Conservation (phyloP, 2,888 invertebrate species). For the Pseudococcus jackbeardsleyi region DNA sequence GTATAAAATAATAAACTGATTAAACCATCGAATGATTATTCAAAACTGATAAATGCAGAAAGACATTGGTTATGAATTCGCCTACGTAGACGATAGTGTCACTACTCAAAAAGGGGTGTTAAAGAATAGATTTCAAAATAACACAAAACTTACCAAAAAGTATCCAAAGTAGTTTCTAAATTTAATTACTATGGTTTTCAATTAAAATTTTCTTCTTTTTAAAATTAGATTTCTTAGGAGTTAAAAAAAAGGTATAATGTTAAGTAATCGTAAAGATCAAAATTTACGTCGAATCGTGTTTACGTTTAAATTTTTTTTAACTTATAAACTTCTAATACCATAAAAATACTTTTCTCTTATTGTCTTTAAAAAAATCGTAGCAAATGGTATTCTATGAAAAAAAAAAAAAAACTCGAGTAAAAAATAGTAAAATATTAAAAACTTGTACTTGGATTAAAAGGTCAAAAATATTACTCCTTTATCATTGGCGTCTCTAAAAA, state of each 20-base stretch:
- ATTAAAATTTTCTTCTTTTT: background rate
- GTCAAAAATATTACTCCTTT: conserved; percentile 32
- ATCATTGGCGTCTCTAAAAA: conserved; percentile 26
- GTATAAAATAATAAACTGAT: conserved; percentile 25
- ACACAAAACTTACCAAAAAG: background rate
- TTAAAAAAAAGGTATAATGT: background rate
- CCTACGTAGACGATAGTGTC: background rate
- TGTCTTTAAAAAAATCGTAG: conserved; percentile 39
- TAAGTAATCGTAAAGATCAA: background rate
- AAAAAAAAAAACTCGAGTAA: background rate
- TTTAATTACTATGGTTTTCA: background rate
- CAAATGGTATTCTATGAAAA: conserved; percentile 11
- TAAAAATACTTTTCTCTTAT: conserved; percentile 33
- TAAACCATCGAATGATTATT: conserved; percentile 1
- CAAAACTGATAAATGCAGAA: conserved; percentile 52
- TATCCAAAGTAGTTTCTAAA: background rate
- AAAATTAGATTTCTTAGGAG: background rate
- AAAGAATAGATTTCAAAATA: background rate
- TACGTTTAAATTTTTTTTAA: background rate
- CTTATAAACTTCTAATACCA: conserved; percentile 21
- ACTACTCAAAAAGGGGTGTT: background rate
- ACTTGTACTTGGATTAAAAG: conserved; percentile 40
- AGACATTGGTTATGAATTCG: conserved; percentile 39
- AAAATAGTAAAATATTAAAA: conserved; percentile 42
- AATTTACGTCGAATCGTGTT: background rate